Base-by-base conservation (phyloP, 2,113 vertebrate species). In the Gopherus flavomarginatus region DNA sequence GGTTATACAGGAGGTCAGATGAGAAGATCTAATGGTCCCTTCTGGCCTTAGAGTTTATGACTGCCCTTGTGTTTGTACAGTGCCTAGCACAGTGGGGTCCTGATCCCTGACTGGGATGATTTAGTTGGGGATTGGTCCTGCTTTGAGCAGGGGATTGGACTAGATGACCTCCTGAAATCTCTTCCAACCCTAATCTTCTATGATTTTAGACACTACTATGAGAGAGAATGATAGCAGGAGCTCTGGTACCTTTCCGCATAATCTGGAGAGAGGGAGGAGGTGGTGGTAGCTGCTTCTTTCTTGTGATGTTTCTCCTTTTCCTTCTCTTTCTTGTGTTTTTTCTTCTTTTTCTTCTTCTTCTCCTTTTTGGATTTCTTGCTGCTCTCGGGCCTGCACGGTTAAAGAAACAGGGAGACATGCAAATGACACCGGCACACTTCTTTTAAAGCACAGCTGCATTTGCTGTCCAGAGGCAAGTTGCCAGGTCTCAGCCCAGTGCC, bases 311-410 rank as follows among this genome's bases (percentile, higher is more conserved):
- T 99, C 69, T 98, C 98, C 77, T 98, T 98, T n/a, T 96, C 97
- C 49, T 99, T 99, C 44, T 98, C 98, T 24, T 99, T 99, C 95
- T 99, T 98, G 82, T 98, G 98, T 93, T 98, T 99, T 31, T 98
- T 98, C 82, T 98, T 98, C 44, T 99, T 99, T 84, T 98, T 98
- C 3, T 94, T 98, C 93, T 97, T 98, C 52, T 99, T 98, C 62
- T 99, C 98, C 85, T 98, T 98, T 83, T 98, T 99, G 94, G 96
- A 96, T 95, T 99, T 99, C 90, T 98, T 99, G 96, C 97, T 95
- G 69, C 95, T 96, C 16, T 98, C 98, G 0, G 77, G 92, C 44
- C 98, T 99, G 57, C 3, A 62, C 1, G 1, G 12, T 42, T 27
- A 12, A 78, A 2, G 5, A 19, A 4, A 81, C 7, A 27, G 11